phyloP scores from a whole-genome alignment of 2,113 vertebrate species.

The Zosterops borbonicus region DNA sequence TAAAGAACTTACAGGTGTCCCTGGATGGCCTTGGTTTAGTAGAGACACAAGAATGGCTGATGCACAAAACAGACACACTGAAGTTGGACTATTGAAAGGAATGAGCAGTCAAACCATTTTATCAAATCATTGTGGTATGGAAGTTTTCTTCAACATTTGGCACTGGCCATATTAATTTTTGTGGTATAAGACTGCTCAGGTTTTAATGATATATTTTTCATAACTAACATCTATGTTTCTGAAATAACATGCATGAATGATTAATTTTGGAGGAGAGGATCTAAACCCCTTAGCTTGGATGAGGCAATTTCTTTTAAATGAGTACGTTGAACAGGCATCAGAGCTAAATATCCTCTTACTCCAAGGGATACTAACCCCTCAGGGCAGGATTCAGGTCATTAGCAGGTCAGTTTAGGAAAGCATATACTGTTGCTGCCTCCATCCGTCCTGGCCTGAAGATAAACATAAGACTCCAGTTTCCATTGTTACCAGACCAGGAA shows the following conservation, averaged over 20 bases:
- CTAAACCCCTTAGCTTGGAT: constrained; percentile 25
- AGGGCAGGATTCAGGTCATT: constrained; percentile 70
- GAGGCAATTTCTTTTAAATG: constrained; percentile 61
- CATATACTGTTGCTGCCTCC: constrained; percentile 53
- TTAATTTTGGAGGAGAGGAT: neutral
- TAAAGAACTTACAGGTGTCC: neutral
- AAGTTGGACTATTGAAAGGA: neutral
- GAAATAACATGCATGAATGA: neutral
- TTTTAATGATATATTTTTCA: neutral
- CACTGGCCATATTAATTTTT: neutral
- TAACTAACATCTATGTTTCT: neutral
- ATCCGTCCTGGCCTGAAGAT: constrained; percentile 56
- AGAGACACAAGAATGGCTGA: neutral
- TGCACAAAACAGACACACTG: neutral
- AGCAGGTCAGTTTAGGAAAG: constrained; percentile 69
- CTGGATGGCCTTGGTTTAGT: neutral
- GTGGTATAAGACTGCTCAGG: neutral
- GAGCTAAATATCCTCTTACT: constrained; percentile 73
- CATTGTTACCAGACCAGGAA: constrained; percentile 35
- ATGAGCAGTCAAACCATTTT: neutral
- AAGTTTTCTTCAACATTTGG: neutral
- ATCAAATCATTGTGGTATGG: neutral
- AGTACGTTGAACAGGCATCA: constrained; percentile 52
- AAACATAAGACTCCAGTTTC: constrained; percentile 62
- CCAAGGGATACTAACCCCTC: constrained; percentile 58